Base-by-base conservation (phyloP, 1,140 invertebrate species). In the Telenomus remus region DNA sequence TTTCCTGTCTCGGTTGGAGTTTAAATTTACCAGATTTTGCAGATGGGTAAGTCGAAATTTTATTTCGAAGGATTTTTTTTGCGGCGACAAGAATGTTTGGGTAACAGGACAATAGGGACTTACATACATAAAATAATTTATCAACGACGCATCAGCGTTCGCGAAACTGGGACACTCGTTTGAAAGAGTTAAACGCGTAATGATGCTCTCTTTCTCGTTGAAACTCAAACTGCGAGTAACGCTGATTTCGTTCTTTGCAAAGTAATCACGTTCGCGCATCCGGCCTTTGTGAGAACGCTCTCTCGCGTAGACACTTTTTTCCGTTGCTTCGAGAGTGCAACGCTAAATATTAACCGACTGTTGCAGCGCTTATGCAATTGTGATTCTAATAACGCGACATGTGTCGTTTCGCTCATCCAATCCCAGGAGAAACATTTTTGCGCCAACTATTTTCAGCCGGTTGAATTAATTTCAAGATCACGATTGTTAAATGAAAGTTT, bases 171-270 rank as follows among this genome's bases (percentile, higher is more conserved):
- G 54, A 69, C 65, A 57, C 44, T 69, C 72, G 47, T 57, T 59
- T 57, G 9, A 59, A 63, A 75, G 42, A 64, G 72, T 64, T 75
- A 75, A 75, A 57, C 27, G 59, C 42, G 37, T 64, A 75, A 75
- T 59, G 60, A 69, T 44, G 56, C 47, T 72, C 48, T 53, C 53
- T 65, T 70, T 76, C 47, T 57, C 65, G 65, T 76, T 76, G 53
- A 64, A 76, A 76, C 72, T 64, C 72, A 76, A 76, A 64, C 47
- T 76, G 54, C 64, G 64, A 57, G 59, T 64, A 69, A 69, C 60
- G 72, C 53, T 68, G 72, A 75, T 68, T 75, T 59, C 44, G 64
- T 66, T 68, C 64, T 75, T 75, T 56, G 59, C 64, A 33, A 72
- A 75, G 64, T 63, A 68, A 75, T 75, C 72, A 69, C 53, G 64